Evolutionary conservation across 2,113 vertebrate species (phyloP).

Genomic region (Xiphias gladius): DNA sequence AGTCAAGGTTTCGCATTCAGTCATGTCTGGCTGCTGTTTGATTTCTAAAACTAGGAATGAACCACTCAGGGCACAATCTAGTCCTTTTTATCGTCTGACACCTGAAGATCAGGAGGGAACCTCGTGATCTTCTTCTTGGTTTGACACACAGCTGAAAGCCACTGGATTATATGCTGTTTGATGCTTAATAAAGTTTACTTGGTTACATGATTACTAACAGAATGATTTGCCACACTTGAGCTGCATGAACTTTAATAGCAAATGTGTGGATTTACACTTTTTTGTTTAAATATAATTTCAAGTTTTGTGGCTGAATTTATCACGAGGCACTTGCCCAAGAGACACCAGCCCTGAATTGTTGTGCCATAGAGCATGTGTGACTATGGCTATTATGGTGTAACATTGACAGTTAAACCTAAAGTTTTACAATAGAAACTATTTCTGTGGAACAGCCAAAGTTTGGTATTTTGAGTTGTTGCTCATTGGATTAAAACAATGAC

Average conservation of each 20-base stretch:
- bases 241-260: not conserved
- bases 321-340: not conserved
- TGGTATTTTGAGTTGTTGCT: not conserved
- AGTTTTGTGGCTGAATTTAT: not conserved
- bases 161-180: not conserved
- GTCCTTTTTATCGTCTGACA: not conserved
- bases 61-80: not conserved
- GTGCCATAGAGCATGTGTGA: not conserved
- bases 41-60: not conserved
- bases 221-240: not conserved
- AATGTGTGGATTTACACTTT: constrained; percentile 1
- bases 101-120: not conserved
- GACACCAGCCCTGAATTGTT: not conserved
- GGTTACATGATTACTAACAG: not conserved
- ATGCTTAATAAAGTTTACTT: not conserved
- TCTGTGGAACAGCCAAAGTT: not conserved
- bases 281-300: not conserved
- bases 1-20: not conserved
- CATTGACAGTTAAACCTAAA: not conserved
- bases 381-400: not conserved
- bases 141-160: not conserved
- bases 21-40: not conserved
- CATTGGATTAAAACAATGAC: not conserved
- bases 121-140: no score
- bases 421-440: not conserved